Evolutionary conservation across 2,888 invertebrate genomes (phyloP).

Genomic region (Patella caerulea): DNA sequence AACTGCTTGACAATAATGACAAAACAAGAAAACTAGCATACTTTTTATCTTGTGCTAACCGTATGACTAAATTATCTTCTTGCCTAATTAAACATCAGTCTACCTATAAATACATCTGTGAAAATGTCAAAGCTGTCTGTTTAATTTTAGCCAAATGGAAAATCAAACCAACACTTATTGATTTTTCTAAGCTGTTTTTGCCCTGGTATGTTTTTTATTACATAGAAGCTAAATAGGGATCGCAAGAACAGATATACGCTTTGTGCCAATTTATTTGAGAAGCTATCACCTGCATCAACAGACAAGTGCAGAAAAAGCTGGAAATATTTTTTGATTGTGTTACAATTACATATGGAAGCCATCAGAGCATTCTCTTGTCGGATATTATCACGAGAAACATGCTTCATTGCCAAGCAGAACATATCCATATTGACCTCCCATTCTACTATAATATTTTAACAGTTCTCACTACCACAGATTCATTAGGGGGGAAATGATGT

Average conservation of each 20-base stretch:
- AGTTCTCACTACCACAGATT: neutral
- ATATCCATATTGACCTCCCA: conserved; percentile 1
- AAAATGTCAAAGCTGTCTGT: too few relatives aligned
- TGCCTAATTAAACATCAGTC: too few relatives aligned
- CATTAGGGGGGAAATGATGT: too few relatives aligned
- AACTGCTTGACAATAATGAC: too few relatives aligned
- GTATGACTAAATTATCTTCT: too few relatives aligned
- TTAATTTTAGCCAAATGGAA: too few relatives aligned
- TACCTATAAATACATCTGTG: too few relatives aligned
- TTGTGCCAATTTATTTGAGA: conserved; percentile 7
- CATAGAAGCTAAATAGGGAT: conserved; percentile 7
- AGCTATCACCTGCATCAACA: conserved; percentile 9
- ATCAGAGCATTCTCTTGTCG: conserved; percentile 6
- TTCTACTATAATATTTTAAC: neutral
- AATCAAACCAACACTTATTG: too few relatives aligned
- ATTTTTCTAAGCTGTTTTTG: too few relatives aligned
- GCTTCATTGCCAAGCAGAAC: neutral
- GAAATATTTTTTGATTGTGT: conserved; percentile 10
- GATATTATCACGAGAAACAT: conserved; percentile 8
- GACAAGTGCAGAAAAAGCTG: neutral
- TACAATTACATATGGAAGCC: conserved; percentile 8
- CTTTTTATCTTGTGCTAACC: too few relatives aligned
- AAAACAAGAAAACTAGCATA: too few relatives aligned
- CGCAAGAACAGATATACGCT: neutral
- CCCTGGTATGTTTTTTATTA: conserved; percentile 1